Percentiles rank a stretch among this genome's conserved stretches.
phyloP scores from a whole-genome alignment of 2,113 vertebrate genomes.

The Oryzias javanicus region DNA sequence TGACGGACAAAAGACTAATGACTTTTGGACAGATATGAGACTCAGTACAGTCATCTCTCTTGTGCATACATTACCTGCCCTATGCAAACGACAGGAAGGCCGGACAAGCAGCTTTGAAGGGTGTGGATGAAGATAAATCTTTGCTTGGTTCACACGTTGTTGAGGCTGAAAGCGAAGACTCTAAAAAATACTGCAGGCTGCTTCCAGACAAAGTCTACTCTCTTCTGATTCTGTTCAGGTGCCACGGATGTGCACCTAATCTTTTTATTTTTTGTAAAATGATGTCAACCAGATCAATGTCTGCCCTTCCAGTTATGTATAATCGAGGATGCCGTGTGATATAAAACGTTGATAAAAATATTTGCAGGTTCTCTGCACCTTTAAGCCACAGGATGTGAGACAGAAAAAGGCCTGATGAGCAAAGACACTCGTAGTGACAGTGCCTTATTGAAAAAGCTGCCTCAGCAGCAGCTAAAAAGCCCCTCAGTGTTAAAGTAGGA shows the following conservation, averaged over 20 bases:
- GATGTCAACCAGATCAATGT: constrained; percentile 37
- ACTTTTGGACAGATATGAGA: constrained; percentile 56
- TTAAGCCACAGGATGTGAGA: constrained; percentile 23
- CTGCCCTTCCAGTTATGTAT: constrained; percentile 57
- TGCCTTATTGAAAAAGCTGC: constrained; percentile 75
- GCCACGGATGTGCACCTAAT: constrained; percentile 14
- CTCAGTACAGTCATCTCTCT: constrained; percentile 42
- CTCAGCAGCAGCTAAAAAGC: constrained; percentile 47
- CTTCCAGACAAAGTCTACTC: constrained; percentile 54
- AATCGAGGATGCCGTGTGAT: constrained; percentile 27
- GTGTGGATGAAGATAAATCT: constrained; percentile 12
- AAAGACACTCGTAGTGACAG: constrained; percentile 70
- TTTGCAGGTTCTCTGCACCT: constrained; percentile 3
- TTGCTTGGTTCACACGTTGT: constrained; percentile 27
- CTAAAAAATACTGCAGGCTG: constrained; percentile 37
- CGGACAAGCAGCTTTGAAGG: constrained; percentile 35
- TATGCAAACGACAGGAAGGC: constrained; percentile 72
- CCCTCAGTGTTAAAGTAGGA: constrained; percentile 23
- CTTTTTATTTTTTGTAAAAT: constrained; percentile 13
- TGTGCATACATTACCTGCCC: constrained; percentile 69
- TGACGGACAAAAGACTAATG: constrained; percentile 38
- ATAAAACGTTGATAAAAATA: background rate
- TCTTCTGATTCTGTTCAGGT: constrained; percentile 57
- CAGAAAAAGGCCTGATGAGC: constrained; percentile 51
- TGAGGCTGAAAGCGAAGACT: constrained; percentile 29